Percentiles rank a stretch among this genome's conserved stretches.
These are phyloP conservation scores for Strix uralensis DNA, from an alignment of 2,113 vertebrate species.

Conservation along the genomic window DNA sequence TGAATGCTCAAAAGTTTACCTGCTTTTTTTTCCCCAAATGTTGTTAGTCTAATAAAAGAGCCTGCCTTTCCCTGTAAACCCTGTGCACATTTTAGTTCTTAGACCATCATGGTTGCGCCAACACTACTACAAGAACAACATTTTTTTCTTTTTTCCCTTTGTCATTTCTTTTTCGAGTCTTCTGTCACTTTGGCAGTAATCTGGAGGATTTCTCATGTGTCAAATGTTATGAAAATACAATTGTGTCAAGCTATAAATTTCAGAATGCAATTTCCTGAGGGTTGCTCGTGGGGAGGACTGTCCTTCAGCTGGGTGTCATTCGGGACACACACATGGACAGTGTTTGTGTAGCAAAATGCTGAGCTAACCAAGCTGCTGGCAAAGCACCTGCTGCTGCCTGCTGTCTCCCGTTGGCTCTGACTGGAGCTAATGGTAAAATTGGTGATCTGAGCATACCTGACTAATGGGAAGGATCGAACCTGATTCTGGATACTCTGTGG, in stretches of 20 bases:
- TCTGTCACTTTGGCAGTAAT: not conserved
- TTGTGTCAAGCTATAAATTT: not conserved
- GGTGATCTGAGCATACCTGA: not conserved
- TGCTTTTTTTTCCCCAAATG: not conserved
- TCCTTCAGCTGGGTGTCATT: too few species aligned
- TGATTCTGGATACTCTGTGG: not conserved
- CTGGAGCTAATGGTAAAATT: not conserved
- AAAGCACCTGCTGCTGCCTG: not conserved
- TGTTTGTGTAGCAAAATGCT: not conserved
- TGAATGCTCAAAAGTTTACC: not conserved
- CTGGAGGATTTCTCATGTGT: not conserved
- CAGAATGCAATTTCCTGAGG: not conserved
- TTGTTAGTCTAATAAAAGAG: not conserved
- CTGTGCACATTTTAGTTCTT: not conserved
- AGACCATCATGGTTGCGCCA: not conserved
- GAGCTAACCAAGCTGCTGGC: not conserved
- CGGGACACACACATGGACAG: accelerated
- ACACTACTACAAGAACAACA: not conserved
- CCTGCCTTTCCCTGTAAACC: not conserved
- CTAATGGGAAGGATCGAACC: not conserved
- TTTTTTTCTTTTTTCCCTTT: not conserved
- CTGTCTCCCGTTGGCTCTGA: not conserved
- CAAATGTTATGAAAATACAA: not conserved
- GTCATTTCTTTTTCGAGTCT: not conserved
- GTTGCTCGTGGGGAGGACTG: not conserved